Evolutionary conservation across 2,797 vertebrate genomes (phyloP), one percentile per base, ranked within the genome.

Genomic region (Acipenser oxyrinchus): DNA sequence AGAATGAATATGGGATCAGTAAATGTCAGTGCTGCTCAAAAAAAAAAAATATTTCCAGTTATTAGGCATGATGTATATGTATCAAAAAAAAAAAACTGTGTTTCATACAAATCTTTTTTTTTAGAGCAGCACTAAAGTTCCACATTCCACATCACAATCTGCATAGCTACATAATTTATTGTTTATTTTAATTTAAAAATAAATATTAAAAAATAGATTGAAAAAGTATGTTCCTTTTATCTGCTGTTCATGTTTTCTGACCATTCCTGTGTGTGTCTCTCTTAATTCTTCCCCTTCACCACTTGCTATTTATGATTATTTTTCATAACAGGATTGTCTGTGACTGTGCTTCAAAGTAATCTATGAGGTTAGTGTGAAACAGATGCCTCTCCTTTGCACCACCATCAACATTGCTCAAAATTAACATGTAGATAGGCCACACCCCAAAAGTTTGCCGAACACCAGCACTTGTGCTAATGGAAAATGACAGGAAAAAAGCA

Each of bases 51-150:
- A 51, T 48, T 51, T 51, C 51, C 53, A 64, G 4, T 10, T 51
- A 18, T 51, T 51, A 7, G 48, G 63, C 53, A 64, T 52, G n/a
- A 65, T 68, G 62, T 68, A 50, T 18, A 48, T 13, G 62, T 23
- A 49, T 52, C 2, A 37, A 37, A 37, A 37, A 37, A 37, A 37
- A 37, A 37, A 37, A 37, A 37, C 0, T 4, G 37, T 37, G 37
- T 37, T 37, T 37, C 37, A 37, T 37, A 37, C 37, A 37, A 37
- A 37, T 37, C 37, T 37, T 37, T 37, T 37, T 37, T 37, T 37
- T 37, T 37, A 37, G 5, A 37, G 37, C 37, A 37, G 37, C 23
- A 37, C 23, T 37, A 37, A 37, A 37, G 23, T 37, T 37, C 23
- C 23, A 37, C 23, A 4, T 37, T 37, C 23, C 23, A 37, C 23